Percentiles rank a stretch among this genome's conserved stretches.
These are phyloP conservation scores for Acleris emargana DNA, from an alignment of 2,888 invertebrate genomes.

Conservation along the genomic window DNA sequence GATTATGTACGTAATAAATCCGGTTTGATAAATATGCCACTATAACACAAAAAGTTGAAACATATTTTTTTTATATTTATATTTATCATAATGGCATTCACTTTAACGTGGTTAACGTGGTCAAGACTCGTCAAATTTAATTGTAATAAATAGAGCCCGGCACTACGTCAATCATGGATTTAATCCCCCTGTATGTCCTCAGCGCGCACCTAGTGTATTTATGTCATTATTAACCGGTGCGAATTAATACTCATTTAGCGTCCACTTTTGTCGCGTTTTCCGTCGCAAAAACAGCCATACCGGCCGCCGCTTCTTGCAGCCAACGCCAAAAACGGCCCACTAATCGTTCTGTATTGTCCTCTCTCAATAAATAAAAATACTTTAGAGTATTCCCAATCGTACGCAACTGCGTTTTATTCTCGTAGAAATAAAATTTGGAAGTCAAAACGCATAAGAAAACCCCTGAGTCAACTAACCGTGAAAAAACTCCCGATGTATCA, in stretches of 20 bases:
- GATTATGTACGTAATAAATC: too few species aligned
- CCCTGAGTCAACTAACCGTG: constrained; percentile 31
- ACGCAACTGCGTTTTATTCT: constrained; percentile 10
- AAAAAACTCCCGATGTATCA: constrained; percentile 32
- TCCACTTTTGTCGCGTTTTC: constrained; percentile 74
- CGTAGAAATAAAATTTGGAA: neutral
- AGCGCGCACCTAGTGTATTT: constrained; percentile 74
- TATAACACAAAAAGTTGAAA: too few species aligned
- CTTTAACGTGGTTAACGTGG: too few species aligned
- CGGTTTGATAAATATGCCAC: too few species aligned
- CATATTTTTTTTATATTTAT: too few species aligned
- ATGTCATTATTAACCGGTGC: constrained; percentile 83
- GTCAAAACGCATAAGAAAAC: constrained; percentile 17
- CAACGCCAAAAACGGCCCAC: constrained; percentile 62
- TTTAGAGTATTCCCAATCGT: neutral
- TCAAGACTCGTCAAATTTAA: too few species aligned
- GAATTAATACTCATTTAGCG: constrained; percentile 82
- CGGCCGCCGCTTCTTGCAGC: constrained; percentile 53
- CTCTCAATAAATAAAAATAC: constrained; percentile 33
- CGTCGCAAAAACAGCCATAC: constrained; percentile 67
- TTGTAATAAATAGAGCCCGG: too few species aligned
- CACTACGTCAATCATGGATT: neutral
- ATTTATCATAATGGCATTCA: too few species aligned
- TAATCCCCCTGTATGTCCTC: constrained; percentile 54
- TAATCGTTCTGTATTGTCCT: constrained; percentile 46